phyloP scores from a whole-genome alignment of 30 jellyfish, hydroid and myxozoan genomes.

The Hydra vulgaris region DNA sequence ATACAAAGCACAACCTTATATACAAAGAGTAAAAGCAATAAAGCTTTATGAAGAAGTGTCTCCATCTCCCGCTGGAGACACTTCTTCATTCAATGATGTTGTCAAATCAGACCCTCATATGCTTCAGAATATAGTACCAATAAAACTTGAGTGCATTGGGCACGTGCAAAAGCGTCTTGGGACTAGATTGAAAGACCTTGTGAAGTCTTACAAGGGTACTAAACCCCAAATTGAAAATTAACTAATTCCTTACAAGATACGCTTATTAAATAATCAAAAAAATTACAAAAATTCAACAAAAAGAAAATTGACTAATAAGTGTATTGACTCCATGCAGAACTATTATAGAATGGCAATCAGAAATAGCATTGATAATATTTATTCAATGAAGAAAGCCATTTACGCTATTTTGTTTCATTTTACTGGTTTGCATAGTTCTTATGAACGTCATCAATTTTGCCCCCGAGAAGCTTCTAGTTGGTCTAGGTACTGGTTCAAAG shows the following conservation, averaged over 20 bases:
- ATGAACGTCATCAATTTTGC: conserved; percentile 12
- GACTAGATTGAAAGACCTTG: not conserved
- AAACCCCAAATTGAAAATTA: not conserved
- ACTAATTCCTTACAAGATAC: too few relatives aligned
- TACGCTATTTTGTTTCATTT: conserved; percentile 10
- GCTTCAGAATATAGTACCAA: not conserved
- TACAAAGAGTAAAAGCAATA: too few relatives aligned
- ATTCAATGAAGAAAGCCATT: conserved; percentile 8
- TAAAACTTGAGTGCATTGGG: not conserved
- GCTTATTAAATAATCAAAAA: too few relatives aligned
- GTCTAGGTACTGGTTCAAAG: conserved; percentile 9
- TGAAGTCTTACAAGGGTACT: not conserved
- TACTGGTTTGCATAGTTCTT: not conserved
- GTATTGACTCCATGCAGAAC: conserved; percentile 16
- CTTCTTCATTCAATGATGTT: conserved; percentile 7
- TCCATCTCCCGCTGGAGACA: not conserved
- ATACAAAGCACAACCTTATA: too few relatives aligned
- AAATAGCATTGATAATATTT: not conserved
- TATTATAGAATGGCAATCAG: conserved; percentile 8
- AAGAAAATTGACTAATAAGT: not conserved
- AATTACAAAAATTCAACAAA: too few relatives aligned
- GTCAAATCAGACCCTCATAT: not conserved
- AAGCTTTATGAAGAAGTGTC: too few relatives aligned
- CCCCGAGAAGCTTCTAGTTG: conserved; percentile 1
- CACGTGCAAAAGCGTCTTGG: not conserved